Evolutionary conservation across 2,113 vertebrate genomes (phyloP), one percentile per base, ranked within the genome.

Genomic region (Porphyrio hochstetteri): DNA sequence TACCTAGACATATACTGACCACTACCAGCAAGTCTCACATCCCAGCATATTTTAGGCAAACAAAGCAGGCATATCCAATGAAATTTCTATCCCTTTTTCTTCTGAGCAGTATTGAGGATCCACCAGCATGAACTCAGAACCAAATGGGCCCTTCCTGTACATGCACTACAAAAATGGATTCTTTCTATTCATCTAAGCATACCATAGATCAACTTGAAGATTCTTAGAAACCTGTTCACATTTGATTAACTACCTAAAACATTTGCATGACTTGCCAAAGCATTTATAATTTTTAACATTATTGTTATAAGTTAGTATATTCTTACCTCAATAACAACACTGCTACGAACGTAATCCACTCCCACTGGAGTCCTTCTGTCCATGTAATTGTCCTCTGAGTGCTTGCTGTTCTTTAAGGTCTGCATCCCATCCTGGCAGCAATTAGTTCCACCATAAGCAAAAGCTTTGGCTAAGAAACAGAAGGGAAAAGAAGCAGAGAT

Each of bases 251-350:
- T 25, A 33, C 55, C 36, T 29, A 44, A 90, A 84, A 61, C 7
- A 9, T 46, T n/a, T 2, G 48, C 19, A n/a, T 5, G 2, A 44
- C 17, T 57, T 42, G 28, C 36, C 48, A 44, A 55, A 38, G 44
- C 21, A 15, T 29, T 42, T 35, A 16, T 17, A 25, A 9, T 2
- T 35, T 59, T 27, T 35, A 10, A 2, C 36, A 29, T 24, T 61
- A 31, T 60, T 35, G 21, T 16, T 44, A 33, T 4, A 25, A 56
- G 82, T 29, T 16, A 0, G 0, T 28, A 1, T 38, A 71, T 78
- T 69, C 96, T 97, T 94, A 99, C 99, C 98, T 99, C 98, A 48
- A 99, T 98, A 50, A 98, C 61, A 76, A 99, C 98, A 38, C 98
- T 98, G 89, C 98, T 98, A 19, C 98, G 98, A 74, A 99, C 96